Conservation (phyloP, 2,113 vertebrate genomes). For the Synodontis membranacea region DNA sequence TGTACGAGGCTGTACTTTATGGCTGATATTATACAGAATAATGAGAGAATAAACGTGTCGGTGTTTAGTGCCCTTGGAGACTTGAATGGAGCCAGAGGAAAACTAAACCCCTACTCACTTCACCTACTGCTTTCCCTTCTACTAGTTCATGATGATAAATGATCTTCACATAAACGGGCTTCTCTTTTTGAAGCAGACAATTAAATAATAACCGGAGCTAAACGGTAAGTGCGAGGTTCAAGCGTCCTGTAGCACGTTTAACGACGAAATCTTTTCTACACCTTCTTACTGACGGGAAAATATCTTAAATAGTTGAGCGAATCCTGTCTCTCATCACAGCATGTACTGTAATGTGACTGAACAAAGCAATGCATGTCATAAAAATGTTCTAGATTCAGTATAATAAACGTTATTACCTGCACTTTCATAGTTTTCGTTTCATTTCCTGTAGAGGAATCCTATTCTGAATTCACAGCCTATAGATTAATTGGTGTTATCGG, state of each 20-base stretch:
- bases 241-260: not conserved
- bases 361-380: too few species aligned
- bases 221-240: not conserved
- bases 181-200: not conserved
- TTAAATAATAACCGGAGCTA: not conserved
- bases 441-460: too few species aligned
- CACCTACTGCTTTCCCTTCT: not conserved
- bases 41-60: conserved; percentile 19
- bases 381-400: too few species aligned
- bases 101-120: not conserved
- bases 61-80: conserved; percentile 4
- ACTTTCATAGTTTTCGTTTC: not conserved
- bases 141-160: not conserved
- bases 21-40: not conserved
- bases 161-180: not conserved
- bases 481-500: too few species aligned
- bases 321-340: too few species aligned
- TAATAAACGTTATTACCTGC: not conserved
- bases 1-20: not conserved
- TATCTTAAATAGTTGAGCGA: not conserved
- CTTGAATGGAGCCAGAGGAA: conserved; percentile 2
- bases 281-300: not conserved
- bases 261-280: not conserved
- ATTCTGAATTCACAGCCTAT: too few species aligned
- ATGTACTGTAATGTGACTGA: too few species aligned